Evolutionary conservation across 2,888 invertebrate genomes (phyloP).

Genomic region (Pomacea canaliculata): DNA sequence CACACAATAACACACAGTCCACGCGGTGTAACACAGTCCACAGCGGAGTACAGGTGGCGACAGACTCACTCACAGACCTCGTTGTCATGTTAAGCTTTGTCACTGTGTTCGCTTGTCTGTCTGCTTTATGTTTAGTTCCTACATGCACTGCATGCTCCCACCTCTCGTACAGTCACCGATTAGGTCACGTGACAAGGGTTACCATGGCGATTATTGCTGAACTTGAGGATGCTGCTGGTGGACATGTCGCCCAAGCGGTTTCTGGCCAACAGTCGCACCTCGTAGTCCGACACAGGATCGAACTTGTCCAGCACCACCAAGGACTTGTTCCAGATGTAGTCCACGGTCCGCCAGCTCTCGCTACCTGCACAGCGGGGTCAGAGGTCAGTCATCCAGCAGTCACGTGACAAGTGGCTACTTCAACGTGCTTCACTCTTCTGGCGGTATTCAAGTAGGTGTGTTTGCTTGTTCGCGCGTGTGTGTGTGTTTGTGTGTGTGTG

Average conservation of each 20-base stretch:
- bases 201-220: constrained; percentile 22
- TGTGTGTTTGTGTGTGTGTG: neutral
- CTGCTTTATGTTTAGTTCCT: too few species aligned
- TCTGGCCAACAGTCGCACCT: constrained; percentile 52
- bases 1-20: too few species aligned
- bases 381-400: neutral
- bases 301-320: constrained; percentile 53
- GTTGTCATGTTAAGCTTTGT: too few species aligned
- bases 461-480: neutral
- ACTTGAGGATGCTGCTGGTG: constrained; percentile 38
- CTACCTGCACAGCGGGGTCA: constrained; percentile 37
- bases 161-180: too few species aligned
- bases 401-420: too few species aligned
- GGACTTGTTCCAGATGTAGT: constrained; percentile 46
- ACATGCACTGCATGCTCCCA: too few species aligned
- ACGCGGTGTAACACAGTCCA: too few species aligned
- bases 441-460: neutral
- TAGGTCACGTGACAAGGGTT: neutral
- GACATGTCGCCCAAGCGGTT: constrained; percentile 55
- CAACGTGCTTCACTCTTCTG: too few species aligned
- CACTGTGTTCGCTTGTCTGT: too few species aligned
- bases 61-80: too few species aligned
- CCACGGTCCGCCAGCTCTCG: constrained; percentile 43
- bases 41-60: too few species aligned
- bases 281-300: constrained; percentile 47